These are phyloP conservation scores for Eonycteris spelaea DNA, from an alignment of 2,113 vertebrate genomes.

Conservation along the genomic window DNA sequence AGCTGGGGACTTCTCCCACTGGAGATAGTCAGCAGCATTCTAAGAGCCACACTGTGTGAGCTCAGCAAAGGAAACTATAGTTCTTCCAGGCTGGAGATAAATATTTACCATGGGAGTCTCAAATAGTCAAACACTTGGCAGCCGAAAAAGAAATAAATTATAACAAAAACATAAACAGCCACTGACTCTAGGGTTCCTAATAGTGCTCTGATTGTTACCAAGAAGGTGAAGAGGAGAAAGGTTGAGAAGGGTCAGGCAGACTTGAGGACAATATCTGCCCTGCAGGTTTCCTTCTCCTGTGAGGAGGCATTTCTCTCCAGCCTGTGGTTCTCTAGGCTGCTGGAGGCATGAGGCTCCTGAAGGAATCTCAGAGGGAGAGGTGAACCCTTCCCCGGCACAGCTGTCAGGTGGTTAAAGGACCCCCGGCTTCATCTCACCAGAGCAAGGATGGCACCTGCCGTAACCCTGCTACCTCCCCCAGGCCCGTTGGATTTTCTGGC, in stretches of 20 bases:
- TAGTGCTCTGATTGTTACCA: neutral
- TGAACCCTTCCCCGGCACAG: neutral
- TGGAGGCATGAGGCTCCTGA: neutral
- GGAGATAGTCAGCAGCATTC: slow-evolving; percentile 52
- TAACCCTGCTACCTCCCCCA: neutral
- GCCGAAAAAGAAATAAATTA: slow-evolving; percentile 15
- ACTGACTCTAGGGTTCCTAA: neutral
- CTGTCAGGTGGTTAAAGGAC: neutral
- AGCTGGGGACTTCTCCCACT: neutral
- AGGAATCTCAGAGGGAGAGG: neutral
- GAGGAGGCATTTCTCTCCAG: neutral
- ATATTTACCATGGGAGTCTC: slow-evolving; percentile 80
- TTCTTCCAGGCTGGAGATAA: slow-evolving; percentile 76
- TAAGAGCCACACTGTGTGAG: slow-evolving; percentile 45
- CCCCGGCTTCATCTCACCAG: neutral
- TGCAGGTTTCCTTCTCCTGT: neutral
- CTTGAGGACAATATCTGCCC: neutral
- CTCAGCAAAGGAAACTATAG: slow-evolving; percentile 66
- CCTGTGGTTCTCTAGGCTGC: neutral
- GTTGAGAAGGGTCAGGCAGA: neutral
- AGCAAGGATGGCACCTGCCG: neutral
- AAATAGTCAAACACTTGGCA: slow-evolving; percentile 72
- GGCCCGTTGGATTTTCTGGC: neutral
- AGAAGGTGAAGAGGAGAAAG: neutral
- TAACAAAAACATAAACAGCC: slow-evolving; percentile 48